These are phyloP conservation scores for Nomada flava DNA, from an alignment of 2,888 invertebrate genomes.

Conservation along the genomic window DNA sequence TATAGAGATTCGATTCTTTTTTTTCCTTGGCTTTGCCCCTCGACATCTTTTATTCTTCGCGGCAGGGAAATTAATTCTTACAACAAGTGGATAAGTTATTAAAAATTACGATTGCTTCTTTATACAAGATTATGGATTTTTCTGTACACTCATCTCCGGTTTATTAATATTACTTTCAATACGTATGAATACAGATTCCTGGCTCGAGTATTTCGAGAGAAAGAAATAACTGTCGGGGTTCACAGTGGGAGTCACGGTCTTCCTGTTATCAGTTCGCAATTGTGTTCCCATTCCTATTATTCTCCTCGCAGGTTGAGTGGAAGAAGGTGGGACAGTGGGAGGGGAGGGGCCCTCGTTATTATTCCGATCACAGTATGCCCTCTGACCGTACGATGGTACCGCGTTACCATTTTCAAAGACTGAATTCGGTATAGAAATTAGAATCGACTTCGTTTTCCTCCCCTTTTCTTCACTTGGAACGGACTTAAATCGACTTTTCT, in stretches of 20 bases:
- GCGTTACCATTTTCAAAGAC: slow-evolving; percentile 20
- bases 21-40: background rate
- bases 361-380: slow-evolving; percentile 29
- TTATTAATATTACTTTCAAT: background rate
- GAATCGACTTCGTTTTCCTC: slow-evolving; percentile 36
- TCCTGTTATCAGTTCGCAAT: slow-evolving; percentile 36
- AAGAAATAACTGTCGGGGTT: slow-evolving; percentile 24
- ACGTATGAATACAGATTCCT: background rate
- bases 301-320: slow-evolving; percentile 9
- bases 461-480: background rate
- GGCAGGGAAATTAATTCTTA: too few species aligned
- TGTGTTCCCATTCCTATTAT: slow-evolving; percentile 26
- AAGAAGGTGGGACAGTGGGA: too few species aligned
- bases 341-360: slow-evolving; percentile 36
- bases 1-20: background rate
- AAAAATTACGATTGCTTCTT: background rate
- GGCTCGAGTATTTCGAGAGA: background rate
- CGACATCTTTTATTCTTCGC: background rate
- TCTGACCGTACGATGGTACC: slow-evolving; percentile 22
- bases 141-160: background rate
- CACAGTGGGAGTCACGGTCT: background rate
- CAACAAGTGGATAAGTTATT: too few species aligned
- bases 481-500: background rate
- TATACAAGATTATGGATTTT: background rate
- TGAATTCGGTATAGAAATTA: slow-evolving; percentile 51